phyloP scores from a whole-genome alignment of 2,888 invertebrate genomes.

The Saturnia japonica region DNA sequence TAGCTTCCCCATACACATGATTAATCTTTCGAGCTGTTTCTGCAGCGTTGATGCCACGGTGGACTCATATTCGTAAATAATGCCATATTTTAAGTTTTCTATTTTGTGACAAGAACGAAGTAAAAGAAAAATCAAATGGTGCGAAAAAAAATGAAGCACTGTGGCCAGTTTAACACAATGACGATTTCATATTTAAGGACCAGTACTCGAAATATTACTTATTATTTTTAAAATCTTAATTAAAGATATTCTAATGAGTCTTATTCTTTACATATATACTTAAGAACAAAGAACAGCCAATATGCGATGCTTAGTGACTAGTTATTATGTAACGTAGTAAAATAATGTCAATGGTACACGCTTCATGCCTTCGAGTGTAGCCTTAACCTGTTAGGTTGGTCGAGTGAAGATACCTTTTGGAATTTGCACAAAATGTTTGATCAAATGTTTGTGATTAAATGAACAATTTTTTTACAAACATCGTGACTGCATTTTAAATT shows the following conservation, averaged over 20 bases:
- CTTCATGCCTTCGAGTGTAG: conserved; percentile 31
- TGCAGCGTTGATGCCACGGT: no score
- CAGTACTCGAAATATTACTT: no score
- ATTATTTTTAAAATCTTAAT: no score
- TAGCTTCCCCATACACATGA: no score
- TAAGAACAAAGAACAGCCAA: conserved; percentile 15
- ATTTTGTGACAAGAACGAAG: no score
- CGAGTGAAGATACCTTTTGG: conserved; percentile 11
- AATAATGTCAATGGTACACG: conserved; percentile 57
- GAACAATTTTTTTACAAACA: not conserved
- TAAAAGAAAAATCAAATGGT: no score
- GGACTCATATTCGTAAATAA: no score
- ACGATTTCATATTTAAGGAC: no score
- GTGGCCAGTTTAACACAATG: no score
- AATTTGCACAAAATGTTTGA: conserved; percentile 16
- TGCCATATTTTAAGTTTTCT: no score
- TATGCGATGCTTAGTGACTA: conserved; percentile 31
- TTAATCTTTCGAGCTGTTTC: no score
- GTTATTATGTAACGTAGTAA: conserved; percentile 55
- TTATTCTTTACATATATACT: not conserved
- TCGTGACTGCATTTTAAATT: not conserved
- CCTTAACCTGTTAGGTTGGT: conserved; percentile 50
- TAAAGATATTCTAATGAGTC: not conserved
- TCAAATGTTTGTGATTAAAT: not conserved
- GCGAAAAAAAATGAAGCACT: no score